Evolutionary conservation across 2,888 invertebrate genomes (phyloP).

Genomic region (Stenotaenia linearis): DNA sequence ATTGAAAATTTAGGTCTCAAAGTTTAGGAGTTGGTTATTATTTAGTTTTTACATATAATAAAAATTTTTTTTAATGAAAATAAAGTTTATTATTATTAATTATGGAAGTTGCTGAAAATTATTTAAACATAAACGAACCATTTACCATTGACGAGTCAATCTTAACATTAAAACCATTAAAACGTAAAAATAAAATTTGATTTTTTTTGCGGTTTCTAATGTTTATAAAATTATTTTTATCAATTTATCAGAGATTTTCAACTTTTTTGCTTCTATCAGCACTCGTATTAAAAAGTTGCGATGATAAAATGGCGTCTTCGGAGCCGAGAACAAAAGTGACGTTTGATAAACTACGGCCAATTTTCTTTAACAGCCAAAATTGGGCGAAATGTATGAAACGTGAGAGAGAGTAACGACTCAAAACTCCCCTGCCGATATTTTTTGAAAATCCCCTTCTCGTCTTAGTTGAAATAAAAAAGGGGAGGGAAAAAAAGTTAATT

Average conservation of each 20-base stretch:
- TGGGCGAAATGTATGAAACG: conserved; percentile 9
- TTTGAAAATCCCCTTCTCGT: conserved; percentile 2
- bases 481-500: not conserved
- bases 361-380: conserved; percentile 15
- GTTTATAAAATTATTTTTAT: too few relatives aligned
- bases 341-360: conserved; percentile 4
- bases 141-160: too few relatives aligned
- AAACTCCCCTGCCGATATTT: conserved; percentile 14
- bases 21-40: too few relatives aligned
- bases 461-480: not conserved
- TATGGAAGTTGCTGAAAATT: too few relatives aligned
- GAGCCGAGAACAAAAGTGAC: not conserved
- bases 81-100: too few relatives aligned
- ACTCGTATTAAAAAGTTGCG: not conserved
- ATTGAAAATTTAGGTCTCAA: too few relatives aligned
- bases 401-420: conserved; percentile 7
- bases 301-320: not conserved
- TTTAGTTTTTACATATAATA: too few relatives aligned
- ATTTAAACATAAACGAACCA: too few relatives aligned
- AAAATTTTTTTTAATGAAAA: too few relatives aligned
- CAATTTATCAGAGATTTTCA: not conserved
- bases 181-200: not conserved
- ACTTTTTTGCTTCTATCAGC: not conserved
- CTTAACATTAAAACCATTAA: too few relatives aligned
- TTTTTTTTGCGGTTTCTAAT: too few relatives aligned